Evolutionary conservation across 2,113 vertebrate genomes (phyloP).

Genomic region (Hypocryptadius cinnamomeus): DNA sequence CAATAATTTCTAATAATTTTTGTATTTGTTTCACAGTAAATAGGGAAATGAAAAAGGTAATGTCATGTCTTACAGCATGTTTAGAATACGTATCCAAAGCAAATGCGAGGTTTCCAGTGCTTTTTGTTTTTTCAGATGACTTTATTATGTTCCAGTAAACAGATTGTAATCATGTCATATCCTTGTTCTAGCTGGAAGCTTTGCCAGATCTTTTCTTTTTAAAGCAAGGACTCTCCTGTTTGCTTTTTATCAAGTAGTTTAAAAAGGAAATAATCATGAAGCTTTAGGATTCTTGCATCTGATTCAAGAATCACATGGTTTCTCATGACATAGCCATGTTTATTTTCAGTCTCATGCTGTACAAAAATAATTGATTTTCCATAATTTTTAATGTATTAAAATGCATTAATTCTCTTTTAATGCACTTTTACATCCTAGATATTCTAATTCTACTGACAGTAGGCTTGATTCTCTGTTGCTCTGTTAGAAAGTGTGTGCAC

Average conservation of each 20-base stretch:
- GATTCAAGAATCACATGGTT: background rate
- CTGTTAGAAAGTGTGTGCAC: background rate
- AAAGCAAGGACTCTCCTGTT: slow-evolving; percentile 26
- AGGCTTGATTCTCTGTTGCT: background rate
- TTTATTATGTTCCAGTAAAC: background rate
- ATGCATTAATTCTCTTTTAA: background rate
- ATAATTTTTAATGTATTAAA: background rate
- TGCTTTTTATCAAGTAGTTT: background rate
- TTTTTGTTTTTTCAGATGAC: slow-evolving; percentile 34
- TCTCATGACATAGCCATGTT: background rate
- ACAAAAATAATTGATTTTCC: background rate
- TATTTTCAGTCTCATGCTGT: background rate
- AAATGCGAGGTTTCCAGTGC: slow-evolving; percentile 30
- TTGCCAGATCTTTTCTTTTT: slow-evolving; percentile 18
- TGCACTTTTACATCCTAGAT: background rate
- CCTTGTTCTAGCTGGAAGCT: slow-evolving; percentile 39
- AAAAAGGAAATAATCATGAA: background rate
- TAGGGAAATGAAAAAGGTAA: slow-evolving; percentile 3
- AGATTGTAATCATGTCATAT: slow-evolving; percentile 3
- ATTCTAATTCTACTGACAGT: background rate
- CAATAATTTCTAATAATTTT: slow-evolving; percentile 7
- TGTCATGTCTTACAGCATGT: background rate
- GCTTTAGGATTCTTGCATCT: background rate
- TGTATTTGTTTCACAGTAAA: background rate
- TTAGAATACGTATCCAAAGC: slow-evolving; percentile 47